These are phyloP conservation scores for Echiichthys vipera DNA, from an alignment of 2,797 vertebrate genomes.

Conservation along the genomic window DNA sequence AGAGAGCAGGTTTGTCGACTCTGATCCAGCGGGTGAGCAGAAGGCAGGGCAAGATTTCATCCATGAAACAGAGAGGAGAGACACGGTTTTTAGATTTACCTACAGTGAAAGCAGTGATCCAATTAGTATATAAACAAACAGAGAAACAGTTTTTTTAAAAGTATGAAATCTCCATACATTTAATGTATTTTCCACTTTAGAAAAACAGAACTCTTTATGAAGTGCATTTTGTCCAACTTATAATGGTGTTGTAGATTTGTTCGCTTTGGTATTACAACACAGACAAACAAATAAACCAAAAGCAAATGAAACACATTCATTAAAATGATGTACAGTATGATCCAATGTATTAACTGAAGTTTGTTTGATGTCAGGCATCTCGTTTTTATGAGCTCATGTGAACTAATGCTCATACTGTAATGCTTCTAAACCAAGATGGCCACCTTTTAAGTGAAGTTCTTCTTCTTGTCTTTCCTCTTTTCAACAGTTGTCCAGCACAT, in stretches of 20 bases:
- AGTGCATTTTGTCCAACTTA: too few relatives aligned
- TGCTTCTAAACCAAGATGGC: neutral
- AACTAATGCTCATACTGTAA: neutral
- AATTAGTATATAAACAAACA: neutral
- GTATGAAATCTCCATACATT: neutral
- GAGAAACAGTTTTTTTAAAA: neutral
- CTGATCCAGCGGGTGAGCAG: slow-evolving; percentile 50
- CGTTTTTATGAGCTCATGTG: neutral
- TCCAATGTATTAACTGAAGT: neutral
- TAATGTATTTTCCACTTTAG: slow-evolving; percentile 2
- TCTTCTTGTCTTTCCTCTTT: slow-evolving; percentile 4
- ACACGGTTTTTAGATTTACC: neutral
- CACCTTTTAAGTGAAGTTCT: neutral
- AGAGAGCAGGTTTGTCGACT: slow-evolving; percentile 55
- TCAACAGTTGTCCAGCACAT: slow-evolving; percentile 96
- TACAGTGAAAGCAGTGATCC: slow-evolving; percentile 15
- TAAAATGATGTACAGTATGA: neutral
- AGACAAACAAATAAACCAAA: neutral
- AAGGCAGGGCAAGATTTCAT: slow-evolving; percentile 35
- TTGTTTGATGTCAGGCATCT: neutral
- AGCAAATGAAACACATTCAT: neutral
- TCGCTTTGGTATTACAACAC: neutral
- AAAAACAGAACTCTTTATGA: too few relatives aligned
- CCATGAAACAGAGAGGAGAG: slow-evolving; percentile 19
- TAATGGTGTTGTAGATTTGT: neutral